Base-by-base conservation (phyloP, 2,113 vertebrate genomes). In the Laticauda laticaudata region DNA sequence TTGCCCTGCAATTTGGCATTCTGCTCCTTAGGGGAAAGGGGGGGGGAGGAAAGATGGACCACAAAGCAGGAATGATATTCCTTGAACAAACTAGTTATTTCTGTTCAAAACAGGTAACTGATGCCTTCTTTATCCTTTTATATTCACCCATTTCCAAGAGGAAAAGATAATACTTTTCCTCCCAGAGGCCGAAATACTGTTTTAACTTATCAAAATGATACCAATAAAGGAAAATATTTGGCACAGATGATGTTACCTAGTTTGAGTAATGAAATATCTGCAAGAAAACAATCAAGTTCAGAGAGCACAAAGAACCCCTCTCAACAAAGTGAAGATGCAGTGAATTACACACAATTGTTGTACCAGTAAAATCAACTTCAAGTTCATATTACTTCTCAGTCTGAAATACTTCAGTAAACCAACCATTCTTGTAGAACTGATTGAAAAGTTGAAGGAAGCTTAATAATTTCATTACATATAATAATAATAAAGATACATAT, bases 1-100 rank as follows among this genome's bases (percentile, higher is more conserved):
- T 93, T 92, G 69, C 51, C 69, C 64, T 94, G 91, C 26, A 91
- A 94, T 57, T 89, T 94, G 91, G 94, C 95, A 94, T 88, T 92
- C 89, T 94, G 94, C 29, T 93, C 91, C 45, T 69, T 15, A 53
- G 85, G 53, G 75, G 48, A 61, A 94, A 45, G 57, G 59, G 55
- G 23, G 94, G 14, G 75, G 94, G 1, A 12, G 57, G 43, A 86
- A 10, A 85, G 34, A 96, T 95, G 29, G 29, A 14, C 95, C 87
- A 91, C 89, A 95, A 91, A 91, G 88, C 51, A 89, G 0, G 0
- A 90, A 23, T 75, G 91, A 7, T 93, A 69, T 34, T 26, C 61
- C 45, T 87, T 64, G 45, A 53, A 34, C 23, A 90, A 43, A 14
- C 9, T 2, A 54, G 12, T 90, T 86, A 56, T 75, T 93, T 85